Conservation (phyloP, 2,797 vertebrate species). For the Peromyscus melanophrys region DNA sequence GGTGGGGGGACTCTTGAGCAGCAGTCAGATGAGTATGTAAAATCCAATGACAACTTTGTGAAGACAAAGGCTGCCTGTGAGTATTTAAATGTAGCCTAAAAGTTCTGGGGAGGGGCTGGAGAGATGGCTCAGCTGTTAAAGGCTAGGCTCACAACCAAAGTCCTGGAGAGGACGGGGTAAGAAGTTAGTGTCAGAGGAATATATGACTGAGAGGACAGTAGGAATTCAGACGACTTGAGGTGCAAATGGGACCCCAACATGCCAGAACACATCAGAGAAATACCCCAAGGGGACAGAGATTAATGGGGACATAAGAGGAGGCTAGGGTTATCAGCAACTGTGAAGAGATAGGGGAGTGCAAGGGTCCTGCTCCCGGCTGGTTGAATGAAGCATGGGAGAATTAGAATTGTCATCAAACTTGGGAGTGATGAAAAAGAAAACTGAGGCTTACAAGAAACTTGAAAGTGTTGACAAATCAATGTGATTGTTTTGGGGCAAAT, state of each 20-base stretch:
- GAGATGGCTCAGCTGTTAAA: too few species aligned
- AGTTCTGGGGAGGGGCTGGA: neutral
- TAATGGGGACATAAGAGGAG: neutral
- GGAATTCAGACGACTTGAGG: neutral
- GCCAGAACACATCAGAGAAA: neutral
- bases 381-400: neutral
- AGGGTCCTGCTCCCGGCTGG: neutral
- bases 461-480: constrained; percentile 47
- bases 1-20: neutral
- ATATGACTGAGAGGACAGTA: neutral
- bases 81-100: neutral
- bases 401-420: constrained; percentile 61
- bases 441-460: constrained; percentile 10
- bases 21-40: neutral
- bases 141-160: neutral
- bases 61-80: neutral
- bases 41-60: neutral
- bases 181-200: neutral
- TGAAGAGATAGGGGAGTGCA: constrained; percentile 23
- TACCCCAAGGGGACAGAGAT: neutral
- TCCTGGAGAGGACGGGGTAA: neutral
- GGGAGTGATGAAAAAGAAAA: constrained; percentile 40
- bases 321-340: constrained; percentile 57
- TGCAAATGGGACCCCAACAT: neutral
- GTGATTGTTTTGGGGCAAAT: constrained; percentile 17